Conservation (phyloP, 2,113 vertebrate genomes). For the Opisthocomus hoazin region DNA sequence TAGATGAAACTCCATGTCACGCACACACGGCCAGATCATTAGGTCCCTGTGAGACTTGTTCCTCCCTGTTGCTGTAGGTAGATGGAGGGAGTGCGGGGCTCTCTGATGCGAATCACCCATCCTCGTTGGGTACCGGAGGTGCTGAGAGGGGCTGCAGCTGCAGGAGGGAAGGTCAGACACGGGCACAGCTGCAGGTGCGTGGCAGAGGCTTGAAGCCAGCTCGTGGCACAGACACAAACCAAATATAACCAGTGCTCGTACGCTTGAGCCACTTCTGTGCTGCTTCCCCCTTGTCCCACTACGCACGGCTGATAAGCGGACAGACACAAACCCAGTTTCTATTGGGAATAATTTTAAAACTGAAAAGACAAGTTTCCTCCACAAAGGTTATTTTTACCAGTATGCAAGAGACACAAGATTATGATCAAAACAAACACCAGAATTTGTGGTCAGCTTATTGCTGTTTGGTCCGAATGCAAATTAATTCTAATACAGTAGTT, state of each 20-base stretch:
- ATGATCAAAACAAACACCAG: background rate
- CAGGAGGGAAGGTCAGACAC: background rate
- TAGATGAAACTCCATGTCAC: background rate
- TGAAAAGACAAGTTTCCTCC: background rate
- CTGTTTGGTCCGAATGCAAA: background rate
- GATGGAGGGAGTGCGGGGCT: background rate
- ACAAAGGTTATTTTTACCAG: background rate
- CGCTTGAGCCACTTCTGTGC: background rate
- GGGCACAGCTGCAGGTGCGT: background rate
- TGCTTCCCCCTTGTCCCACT: background rate
- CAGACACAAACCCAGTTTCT: background rate
- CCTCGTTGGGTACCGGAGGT: background rate
- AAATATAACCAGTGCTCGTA: background rate
- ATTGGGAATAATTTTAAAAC: background rate
- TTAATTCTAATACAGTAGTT: background rate
- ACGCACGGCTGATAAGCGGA: background rate
- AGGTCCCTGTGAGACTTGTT: background rate
- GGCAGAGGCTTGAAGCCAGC: background rate
- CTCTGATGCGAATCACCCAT: background rate
- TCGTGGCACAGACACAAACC: background rate
- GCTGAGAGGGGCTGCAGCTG: background rate
- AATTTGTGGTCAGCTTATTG: background rate
- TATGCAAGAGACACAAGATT: background rate
- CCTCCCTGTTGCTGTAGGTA: background rate
- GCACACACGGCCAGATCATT: background rate